A percentile compares a stretch with the other conserved stretches of the same genome.
Conservation (phyloP, 2,888 invertebrate genomes). For the Argyresthia goedartella region DNA sequence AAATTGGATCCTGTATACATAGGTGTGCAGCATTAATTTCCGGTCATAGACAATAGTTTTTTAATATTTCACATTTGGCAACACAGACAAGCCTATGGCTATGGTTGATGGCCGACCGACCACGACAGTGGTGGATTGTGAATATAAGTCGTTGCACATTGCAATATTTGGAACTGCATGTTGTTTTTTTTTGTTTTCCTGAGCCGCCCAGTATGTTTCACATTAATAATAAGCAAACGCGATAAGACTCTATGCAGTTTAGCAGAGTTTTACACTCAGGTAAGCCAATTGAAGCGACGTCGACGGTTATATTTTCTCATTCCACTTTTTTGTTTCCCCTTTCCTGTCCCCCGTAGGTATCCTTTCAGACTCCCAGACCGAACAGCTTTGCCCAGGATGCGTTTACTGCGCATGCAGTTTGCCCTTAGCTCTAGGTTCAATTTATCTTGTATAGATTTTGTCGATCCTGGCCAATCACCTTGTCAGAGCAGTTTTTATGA, state of each 20-base stretch:
- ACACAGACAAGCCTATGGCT: not conserved
- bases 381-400: slow-evolving; percentile 33
- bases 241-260: slow-evolving; percentile 23
- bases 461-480: not conserved
- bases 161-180: slow-evolving; percentile 14
- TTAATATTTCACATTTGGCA: not conserved
- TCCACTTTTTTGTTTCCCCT: slow-evolving; percentile 37
- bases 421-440: slow-evolving; percentile 21
- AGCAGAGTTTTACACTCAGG: slow-evolving; percentile 22
- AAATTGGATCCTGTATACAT: no score
- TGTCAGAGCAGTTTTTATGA: not conserved
- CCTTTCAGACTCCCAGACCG: slow-evolving; percentile 38
- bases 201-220: slow-evolving; percentile 29
- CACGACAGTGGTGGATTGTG: slow-evolving; percentile 29
- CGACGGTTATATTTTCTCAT: slow-evolving; percentile 35
- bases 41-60: not conserved
- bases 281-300: slow-evolving; percentile 23
- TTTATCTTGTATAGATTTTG: slow-evolving; percentile 15
- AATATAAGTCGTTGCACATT: slow-evolving; percentile 34
- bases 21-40: no score
- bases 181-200: slow-evolving; percentile 30
- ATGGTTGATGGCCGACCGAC: slow-evolving; percentile 43
- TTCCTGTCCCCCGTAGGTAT: slow-evolving; percentile 28
- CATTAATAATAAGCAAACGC: slow-evolving; percentile 24
- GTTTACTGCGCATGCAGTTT: slow-evolving; percentile 41